Percentiles rank a stretch among this genome's conserved stretches.
Conservation (phyloP, 2,888 invertebrate species). For the Polylopha cassiicola region DNA sequence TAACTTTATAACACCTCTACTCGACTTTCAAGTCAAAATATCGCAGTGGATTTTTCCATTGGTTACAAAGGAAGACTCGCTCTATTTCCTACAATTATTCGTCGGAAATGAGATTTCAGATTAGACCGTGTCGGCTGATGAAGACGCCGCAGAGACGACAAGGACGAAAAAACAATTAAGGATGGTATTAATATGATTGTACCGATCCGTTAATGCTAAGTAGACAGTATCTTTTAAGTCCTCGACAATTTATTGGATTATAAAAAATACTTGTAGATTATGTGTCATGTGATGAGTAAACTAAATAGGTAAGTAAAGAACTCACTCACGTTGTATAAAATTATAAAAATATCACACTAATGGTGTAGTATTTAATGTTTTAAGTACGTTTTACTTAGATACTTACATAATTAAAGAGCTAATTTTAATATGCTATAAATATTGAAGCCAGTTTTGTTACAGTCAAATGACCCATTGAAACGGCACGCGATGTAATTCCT, state of each 20-base stretch:
- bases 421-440: no score
- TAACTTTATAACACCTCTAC: slow-evolving; percentile 15
- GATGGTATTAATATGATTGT: slow-evolving; percentile 42
- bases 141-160: slow-evolving; percentile 46
- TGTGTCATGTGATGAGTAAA: no score
- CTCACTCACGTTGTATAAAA: no score
- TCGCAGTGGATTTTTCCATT: slow-evolving; percentile 27
- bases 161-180: slow-evolving; percentile 55
- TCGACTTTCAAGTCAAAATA: slow-evolving; percentile 18
- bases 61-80: slow-evolving; percentile 28
- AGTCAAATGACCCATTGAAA: slow-evolving; percentile 57
- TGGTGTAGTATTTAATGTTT: no score
- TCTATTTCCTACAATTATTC: slow-evolving; percentile 60
- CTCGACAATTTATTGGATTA: background rate
- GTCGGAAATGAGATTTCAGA: slow-evolving; percentile 66
- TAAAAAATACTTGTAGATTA: background rate
- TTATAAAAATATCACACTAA: no score
- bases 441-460: no score
- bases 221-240: background rate
- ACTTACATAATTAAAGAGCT: no score
- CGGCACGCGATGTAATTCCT: slow-evolving; percentile 44
- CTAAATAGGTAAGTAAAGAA: no score
- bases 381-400: no score
- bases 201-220: slow-evolving; percentile 7
- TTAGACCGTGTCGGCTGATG: slow-evolving; percentile 52